These are phyloP conservation scores for Halisarca cf. caerulea DNA, from an alignment of 37 sponge, comb jelly and placozoan species.

Conservation along the genomic window DNA sequence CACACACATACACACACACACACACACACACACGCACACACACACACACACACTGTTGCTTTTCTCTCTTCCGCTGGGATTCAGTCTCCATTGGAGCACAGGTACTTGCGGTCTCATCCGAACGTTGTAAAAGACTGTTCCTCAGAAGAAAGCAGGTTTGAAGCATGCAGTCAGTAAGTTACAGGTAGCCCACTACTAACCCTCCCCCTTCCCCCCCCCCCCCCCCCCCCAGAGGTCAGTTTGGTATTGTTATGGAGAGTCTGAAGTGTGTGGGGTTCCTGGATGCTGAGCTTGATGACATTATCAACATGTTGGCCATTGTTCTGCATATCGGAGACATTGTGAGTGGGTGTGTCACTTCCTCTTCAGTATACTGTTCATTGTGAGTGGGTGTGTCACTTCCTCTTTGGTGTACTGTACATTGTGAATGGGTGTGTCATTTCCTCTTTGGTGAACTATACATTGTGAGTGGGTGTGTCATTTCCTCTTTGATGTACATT, in stretches of 20 bases:
- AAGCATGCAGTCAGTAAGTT: too few relatives aligned
- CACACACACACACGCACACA: background rate
- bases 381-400: constrained; percentile 50
- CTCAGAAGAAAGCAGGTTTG: constrained; percentile 56
- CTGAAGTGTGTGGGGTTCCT: constrained; percentile 51
- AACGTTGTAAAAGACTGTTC: constrained; percentile 37
- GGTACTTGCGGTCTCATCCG: constrained; percentile 44
- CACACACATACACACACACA: background rate
- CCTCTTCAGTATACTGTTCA: constrained; percentile 23
- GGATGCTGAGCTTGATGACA: constrained; percentile 31
- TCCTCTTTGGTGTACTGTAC: background rate
- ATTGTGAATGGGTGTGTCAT: constrained; percentile 49
- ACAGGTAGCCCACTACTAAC: too few relatives aligned
- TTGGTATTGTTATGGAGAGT: constrained; percentile 35
- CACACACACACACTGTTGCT: background rate
- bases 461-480: constrained; percentile 52
- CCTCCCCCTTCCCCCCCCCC: too few relatives aligned
- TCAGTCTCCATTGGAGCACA: constrained; percentile 45
- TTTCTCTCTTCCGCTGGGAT: background rate
- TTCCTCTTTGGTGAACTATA: background rate
- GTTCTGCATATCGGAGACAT: constrained; percentile 74
- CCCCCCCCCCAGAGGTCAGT: constrained; percentile 22
- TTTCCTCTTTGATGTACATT: too few relatives aligned
- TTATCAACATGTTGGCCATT: constrained; percentile 45
- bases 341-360: constrained; percentile 45